A percentile compares a stretch with the other conserved stretches of the same genome.
Conservation (phyloP, 2,888 invertebrate species). For the Meiosimyza decipiens region DNA sequence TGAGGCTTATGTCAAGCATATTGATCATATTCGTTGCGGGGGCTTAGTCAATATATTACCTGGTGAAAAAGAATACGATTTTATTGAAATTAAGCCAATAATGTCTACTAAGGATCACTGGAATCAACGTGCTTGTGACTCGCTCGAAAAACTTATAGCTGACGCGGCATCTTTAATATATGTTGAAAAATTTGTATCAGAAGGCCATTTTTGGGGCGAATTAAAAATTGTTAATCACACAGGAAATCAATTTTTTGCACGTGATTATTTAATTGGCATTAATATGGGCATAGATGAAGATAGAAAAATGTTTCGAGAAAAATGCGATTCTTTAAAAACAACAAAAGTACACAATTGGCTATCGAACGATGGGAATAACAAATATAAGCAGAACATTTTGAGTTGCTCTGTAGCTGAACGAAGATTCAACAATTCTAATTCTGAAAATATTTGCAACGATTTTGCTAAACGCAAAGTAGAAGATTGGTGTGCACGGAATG, state of each 20-base stretch:
- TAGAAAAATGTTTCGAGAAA: slow-evolving; percentile 37
- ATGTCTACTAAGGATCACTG: slow-evolving; percentile 45
- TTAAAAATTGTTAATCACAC: slow-evolving; percentile 49
- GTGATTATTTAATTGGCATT: slow-evolving; percentile 45
- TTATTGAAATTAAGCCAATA: slow-evolving; percentile 45
- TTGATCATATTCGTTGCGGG: slow-evolving; percentile 45
- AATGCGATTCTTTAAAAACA: slow-evolving; percentile 39
- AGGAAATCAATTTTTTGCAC: slow-evolving; percentile 45
- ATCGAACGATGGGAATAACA: slow-evolving; percentile 47
- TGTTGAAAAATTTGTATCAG: slow-evolving; percentile 40
- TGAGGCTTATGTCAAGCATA: slow-evolving; percentile 25
- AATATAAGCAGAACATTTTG: slow-evolving; percentile 45
- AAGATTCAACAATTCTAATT: slow-evolving; percentile 21
- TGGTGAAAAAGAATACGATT: slow-evolving; percentile 52
- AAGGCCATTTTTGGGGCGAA: slow-evolving; percentile 49
- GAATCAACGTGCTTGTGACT: slow-evolving; percentile 48
- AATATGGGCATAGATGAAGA: slow-evolving; percentile 34
- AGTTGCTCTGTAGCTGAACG: slow-evolving; percentile 21
- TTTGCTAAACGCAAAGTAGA: slow-evolving; percentile 52
- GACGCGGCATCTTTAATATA: slow-evolving; percentile 50
- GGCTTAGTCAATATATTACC: slow-evolving; percentile 46
- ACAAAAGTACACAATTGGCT: slow-evolving; percentile 47
- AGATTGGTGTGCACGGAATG: slow-evolving; percentile 52
- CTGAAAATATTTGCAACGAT: slow-evolving; percentile 40
- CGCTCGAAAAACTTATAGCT: slow-evolving; percentile 48